phyloP scores from a whole-genome alignment of 2,888 invertebrate genomes.

The Leptura quadrifasciata region DNA sequence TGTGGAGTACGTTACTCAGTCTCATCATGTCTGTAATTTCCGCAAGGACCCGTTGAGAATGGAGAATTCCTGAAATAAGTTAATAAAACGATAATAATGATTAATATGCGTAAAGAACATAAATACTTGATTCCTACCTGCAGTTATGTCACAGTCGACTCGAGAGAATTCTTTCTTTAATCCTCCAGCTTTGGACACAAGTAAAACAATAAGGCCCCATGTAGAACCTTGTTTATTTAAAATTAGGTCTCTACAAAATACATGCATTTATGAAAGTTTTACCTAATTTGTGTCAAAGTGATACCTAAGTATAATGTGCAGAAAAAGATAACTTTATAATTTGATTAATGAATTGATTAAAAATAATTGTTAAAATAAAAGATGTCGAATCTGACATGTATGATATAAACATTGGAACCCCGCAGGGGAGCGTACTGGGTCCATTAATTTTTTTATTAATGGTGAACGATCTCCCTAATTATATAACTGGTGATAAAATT shows the following conservation, averaged over 20 bases:
- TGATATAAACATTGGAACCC: too few species aligned
- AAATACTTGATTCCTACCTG: constrained; percentile 78
- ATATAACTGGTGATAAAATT: too few species aligned
- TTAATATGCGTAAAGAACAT: neutral
- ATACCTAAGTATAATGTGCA: too few species aligned
- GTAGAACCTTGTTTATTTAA: constrained; percentile 88
- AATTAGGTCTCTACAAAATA: constrained; percentile 61
- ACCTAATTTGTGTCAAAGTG: too few species aligned
- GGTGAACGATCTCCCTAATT: too few species aligned
- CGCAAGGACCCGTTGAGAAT: constrained; percentile 90
- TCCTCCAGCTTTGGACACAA: constrained; percentile 93
- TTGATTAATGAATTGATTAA: too few species aligned
- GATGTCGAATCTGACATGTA: too few species aligned
- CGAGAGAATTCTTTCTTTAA: constrained; percentile 84
- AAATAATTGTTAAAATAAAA: too few species aligned
- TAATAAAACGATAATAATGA: too few species aligned
- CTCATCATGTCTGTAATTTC: constrained; percentile 97
- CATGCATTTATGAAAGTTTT: neutral
- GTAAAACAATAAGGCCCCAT: constrained; percentile 92
- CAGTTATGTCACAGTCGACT: constrained; percentile 88
- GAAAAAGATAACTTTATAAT: too few species aligned
- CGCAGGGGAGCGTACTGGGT: too few species aligned
- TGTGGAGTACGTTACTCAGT: constrained; percentile 91
- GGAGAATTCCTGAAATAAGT: constrained; percentile 79
- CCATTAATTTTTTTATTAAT: too few species aligned